phyloP scores from a whole-genome alignment of 2,113 vertebrate species.

The Illadopsis cleaveri region DNA sequence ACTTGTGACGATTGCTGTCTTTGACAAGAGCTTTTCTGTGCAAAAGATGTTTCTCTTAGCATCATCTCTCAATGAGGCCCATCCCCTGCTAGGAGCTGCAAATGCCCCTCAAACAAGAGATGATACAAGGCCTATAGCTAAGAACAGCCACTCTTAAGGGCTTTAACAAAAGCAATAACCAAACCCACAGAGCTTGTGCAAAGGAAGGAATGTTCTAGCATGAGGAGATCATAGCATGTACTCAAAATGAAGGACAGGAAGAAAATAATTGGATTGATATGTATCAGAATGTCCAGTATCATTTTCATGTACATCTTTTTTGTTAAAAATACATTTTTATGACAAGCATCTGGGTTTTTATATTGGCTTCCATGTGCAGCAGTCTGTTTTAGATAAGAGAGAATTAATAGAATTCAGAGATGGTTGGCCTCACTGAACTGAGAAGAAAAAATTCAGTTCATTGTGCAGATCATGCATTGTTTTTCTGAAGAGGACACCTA shows the following conservation, averaged over 20 bases:
- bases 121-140: background rate
- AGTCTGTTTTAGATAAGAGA: background rate
- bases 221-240: background rate
- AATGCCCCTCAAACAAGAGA: background rate
- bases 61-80: background rate
- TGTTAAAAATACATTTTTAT: background rate
- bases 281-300: background rate
- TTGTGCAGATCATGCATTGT: background rate
- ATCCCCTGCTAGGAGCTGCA: background rate
- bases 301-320: background rate
- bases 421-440: background rate
- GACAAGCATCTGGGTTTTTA: background rate
- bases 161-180: background rate
- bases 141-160: background rate
- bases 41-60: background rate
- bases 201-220: background rate
- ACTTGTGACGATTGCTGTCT: background rate
- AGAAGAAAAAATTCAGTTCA: background rate
- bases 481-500: constrained; percentile 37
- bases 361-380: background rate
- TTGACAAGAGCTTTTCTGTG: background rate
- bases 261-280: background rate
- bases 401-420: background rate
- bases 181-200: background rate
- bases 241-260: background rate